Percentiles rank a stretch among this genome's conserved stretches.
These are phyloP conservation scores for Peromyscus aztecus DNA, from an alignment of 2,797 vertebrate species.

Conservation along the genomic window DNA sequence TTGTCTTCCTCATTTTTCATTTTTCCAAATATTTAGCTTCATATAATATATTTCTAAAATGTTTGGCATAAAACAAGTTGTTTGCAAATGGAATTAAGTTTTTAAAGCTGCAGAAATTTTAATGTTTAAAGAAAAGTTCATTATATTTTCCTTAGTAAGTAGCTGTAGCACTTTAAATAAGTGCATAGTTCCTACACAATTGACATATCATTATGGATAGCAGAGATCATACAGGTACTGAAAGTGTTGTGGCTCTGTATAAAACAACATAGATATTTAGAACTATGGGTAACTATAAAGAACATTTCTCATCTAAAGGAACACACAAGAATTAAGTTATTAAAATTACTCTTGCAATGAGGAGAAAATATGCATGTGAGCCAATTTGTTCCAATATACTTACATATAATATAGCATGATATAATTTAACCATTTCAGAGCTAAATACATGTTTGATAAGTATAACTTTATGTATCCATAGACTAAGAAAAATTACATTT, in stretches of 20 bases:
- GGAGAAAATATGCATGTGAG: neutral
- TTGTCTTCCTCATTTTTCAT: conserved; percentile 8
- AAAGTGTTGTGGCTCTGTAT: neutral
- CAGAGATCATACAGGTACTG: conserved; percentile 11
- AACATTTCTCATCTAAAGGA: neutral
- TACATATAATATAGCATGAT: neutral
- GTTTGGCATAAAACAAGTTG: neutral
- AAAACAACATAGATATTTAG: conserved; percentile 9
- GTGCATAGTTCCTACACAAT: conserved; percentile 21
- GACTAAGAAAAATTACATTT: conserved; percentile 51
- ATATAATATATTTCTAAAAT: conserved; percentile 57
- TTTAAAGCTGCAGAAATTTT: conserved; percentile 12
- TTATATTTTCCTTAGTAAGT: conserved; percentile 44
- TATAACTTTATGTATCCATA: neutral
- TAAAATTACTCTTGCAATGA: neutral
- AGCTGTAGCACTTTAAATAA: conserved; percentile 30
- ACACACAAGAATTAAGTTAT: neutral
- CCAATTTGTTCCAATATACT: neutral
- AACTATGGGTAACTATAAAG: conserved; percentile 18
- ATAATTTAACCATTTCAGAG: conserved; percentile 23
- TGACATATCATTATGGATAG: conserved; percentile 42
- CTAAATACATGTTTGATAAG: conserved; percentile 2
- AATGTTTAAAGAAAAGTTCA: conserved; percentile 46
- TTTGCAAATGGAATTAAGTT: conserved; percentile 31
- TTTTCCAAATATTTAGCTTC: conserved; percentile 37